Evolutionary conservation across 1,140 invertebrate species (phyloP).

Genomic region (Nephila pilipes): DNA sequence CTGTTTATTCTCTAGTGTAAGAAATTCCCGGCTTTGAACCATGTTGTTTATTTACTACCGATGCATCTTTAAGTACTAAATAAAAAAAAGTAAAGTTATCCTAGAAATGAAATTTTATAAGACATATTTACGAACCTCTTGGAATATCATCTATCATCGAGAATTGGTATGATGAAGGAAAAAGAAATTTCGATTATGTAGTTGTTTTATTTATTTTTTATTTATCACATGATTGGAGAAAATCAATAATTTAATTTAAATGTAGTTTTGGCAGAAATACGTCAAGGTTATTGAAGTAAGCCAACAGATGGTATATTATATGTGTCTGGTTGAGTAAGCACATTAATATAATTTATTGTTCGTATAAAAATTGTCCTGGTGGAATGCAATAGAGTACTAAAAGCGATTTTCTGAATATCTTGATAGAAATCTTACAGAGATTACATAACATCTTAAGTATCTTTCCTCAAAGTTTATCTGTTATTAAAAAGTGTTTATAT

Average conservation of each 20-base stretch:
- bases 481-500: too few relatives aligned
- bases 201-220: background rate
- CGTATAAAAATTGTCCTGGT: too few relatives aligned
- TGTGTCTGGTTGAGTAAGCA: too few relatives aligned
- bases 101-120: background rate
- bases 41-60: background rate
- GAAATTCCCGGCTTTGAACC: too few relatives aligned
- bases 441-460: too few relatives aligned
- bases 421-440: too few relatives aligned
- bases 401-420: too few relatives aligned
- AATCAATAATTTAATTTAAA: slow-evolving; percentile 31
- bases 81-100: background rate
- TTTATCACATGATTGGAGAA: background rate
- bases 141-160: background rate
- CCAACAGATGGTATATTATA: background rate
- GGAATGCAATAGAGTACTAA: too few relatives aligned
- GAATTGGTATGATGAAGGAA: background rate
- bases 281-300: background rate
- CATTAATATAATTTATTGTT: too few relatives aligned
- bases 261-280: background rate
- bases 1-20: too few relatives aligned
- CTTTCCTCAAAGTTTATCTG: too few relatives aligned
- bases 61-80: background rate
- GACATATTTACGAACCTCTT: slow-evolving; percentile 3
- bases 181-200: background rate